Percentiles rank a stretch among this genome's conserved stretches.
Conservation (phyloP, 2,113 vertebrate species). For the Channa argus region DNA sequence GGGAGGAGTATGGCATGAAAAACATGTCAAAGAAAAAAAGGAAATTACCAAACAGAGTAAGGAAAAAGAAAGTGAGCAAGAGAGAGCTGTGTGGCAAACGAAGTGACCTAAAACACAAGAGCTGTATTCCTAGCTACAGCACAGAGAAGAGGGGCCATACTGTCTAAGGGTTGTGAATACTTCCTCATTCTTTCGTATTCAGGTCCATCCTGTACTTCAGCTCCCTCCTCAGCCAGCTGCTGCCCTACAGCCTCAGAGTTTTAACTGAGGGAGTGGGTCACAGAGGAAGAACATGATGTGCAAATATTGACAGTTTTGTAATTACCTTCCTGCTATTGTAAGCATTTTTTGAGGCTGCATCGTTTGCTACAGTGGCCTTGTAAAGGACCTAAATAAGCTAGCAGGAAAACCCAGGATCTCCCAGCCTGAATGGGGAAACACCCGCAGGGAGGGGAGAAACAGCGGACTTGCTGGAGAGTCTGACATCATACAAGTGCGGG, state of each 20-base stretch:
- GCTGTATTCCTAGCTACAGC: not conserved
- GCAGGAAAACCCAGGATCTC: slow-evolving; percentile 81
- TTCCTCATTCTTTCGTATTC: slow-evolving; percentile 70
- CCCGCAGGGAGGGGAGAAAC: slow-evolving; percentile 73
- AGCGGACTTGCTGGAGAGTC: slow-evolving; percentile 65
- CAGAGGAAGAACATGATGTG: slow-evolving; percentile 36
- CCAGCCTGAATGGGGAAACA: slow-evolving; percentile 79
- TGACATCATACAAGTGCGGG: slow-evolving; percentile 75
- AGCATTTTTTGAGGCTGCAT: slow-evolving; percentile 1
- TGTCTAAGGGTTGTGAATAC: slow-evolving; percentile 16
- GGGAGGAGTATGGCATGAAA: not conserved
- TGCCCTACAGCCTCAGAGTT: slow-evolving; percentile 35
- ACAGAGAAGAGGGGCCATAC: not conserved
- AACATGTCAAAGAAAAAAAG: not conserved
- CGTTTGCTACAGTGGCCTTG: slow-evolving; percentile 13
- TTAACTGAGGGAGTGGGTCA: slow-evolving; percentile 16
- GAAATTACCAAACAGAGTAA: not conserved
- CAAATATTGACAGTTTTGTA: slow-evolving; percentile 29
- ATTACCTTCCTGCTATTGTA: slow-evolving; percentile 9
- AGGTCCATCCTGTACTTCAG: slow-evolving; percentile 26
- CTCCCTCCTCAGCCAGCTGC: slow-evolving; percentile 36
- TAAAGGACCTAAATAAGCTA: slow-evolving; percentile 53
- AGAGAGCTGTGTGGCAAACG: not conserved
- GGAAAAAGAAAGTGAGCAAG: not conserved
- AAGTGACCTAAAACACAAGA: not conserved